Conservation (phyloP, 2,888 invertebrate genomes). For the Apotomis turbidana region DNA sequence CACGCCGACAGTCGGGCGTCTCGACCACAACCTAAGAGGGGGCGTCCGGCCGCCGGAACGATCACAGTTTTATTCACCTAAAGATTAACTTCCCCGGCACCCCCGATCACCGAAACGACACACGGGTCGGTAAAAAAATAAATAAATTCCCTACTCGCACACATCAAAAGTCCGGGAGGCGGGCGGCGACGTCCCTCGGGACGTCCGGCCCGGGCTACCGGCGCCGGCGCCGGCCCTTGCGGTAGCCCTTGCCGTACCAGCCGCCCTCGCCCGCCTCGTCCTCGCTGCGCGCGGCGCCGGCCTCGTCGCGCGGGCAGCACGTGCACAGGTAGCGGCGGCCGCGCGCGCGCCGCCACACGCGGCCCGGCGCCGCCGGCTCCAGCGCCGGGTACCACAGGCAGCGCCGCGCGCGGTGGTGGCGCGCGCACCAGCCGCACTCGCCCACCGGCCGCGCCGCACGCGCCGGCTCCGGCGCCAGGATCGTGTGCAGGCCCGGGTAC, state of each 20-base stretch:
- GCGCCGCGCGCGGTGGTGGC: constrained; percentile 61
- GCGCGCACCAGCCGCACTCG: constrained; percentile 68
- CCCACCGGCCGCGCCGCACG: constrained; percentile 41
- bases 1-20: no score
- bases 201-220: constrained; percentile 61
- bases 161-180: constrained; percentile 52
- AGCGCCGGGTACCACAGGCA: constrained; percentile 82
- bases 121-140: no score
- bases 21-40: constrained; percentile 20
- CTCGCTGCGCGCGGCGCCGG: constrained; percentile 59
- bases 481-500: constrained; percentile 85
- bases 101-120: no score
- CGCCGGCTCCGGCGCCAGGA: constrained; percentile 69
- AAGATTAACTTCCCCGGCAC: no score
- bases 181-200: constrained; percentile 27
- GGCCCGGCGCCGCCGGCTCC: constrained; percentile 59
- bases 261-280: constrained; percentile 74
- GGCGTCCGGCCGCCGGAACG: constrained; percentile 21
- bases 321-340: constrained; percentile 86
- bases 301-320: constrained; percentile 77
- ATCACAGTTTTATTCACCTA: no score
- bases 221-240: constrained; percentile 86
- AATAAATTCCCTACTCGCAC: constrained; percentile 4
- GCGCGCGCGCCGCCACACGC: constrained; percentile 65
- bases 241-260: constrained; percentile 95